Evolutionary conservation across 2,113 vertebrate species (phyloP).

Genomic region (Thinocorus orbignyianus): DNA sequence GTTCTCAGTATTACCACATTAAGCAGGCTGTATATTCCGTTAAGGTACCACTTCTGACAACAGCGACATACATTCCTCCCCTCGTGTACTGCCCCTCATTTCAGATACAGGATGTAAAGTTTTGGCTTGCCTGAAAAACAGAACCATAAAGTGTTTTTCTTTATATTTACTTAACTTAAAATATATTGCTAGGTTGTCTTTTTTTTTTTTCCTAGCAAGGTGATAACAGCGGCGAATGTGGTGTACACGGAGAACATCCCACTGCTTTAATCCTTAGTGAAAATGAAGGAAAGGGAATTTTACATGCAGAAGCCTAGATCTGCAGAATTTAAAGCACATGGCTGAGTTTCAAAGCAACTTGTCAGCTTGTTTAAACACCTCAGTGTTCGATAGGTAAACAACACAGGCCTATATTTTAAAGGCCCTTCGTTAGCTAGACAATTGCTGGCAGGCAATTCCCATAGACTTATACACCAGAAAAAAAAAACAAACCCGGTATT

Average conservation of each 20-base stretch:
- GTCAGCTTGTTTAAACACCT: conserved; percentile 34
- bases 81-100: fast-evolving
- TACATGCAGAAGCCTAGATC: background rate
- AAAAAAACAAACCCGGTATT: background rate
- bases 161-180: background rate
- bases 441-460: background rate
- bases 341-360: conserved; percentile 16
- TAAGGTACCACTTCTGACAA: background rate
- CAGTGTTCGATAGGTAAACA: background rate
- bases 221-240: fast-evolving
- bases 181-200: too few species aligned
- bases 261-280: background rate
- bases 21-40: background rate
- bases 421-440: background rate
- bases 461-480: background rate
- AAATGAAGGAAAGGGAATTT: background rate
- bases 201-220: background rate
- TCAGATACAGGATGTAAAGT: background rate
- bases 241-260: background rate
- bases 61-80: background rate
- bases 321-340: background rate
- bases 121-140: background rate
- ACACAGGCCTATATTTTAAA: background rate
- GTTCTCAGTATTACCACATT: background rate
- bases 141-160: background rate